Evolutionary conservation across 1,140 invertebrate species (phyloP).

Genomic region (Drosophila ananassae): DNA sequence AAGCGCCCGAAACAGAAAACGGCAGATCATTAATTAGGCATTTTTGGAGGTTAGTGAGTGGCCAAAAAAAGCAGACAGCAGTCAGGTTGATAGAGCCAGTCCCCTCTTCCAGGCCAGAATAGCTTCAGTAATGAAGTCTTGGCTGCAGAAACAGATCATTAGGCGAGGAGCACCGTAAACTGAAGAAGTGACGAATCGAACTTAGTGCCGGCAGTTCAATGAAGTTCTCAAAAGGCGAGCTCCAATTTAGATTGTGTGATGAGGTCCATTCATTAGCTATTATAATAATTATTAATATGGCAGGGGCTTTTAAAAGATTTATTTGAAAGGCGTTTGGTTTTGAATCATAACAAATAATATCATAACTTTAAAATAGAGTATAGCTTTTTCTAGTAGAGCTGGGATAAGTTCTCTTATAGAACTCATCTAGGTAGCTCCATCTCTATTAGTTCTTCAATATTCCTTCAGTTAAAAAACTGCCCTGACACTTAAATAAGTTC

Average conservation of each 20-base stretch:
- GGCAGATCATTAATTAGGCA: slow-evolving; percentile 71
- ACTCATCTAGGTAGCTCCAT: too few relatives aligned
- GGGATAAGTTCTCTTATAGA: too few relatives aligned
- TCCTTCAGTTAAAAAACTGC: background rate
- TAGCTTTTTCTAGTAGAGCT: too few relatives aligned
- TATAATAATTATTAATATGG: background rate
- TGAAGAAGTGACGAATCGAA: slow-evolving; percentile 55
- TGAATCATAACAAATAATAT: background rate
- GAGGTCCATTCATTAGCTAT: slow-evolving; percentile 30
- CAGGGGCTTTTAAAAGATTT: background rate
- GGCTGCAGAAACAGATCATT: slow-evolving; percentile 53
- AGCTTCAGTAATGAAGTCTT: slow-evolving; percentile 39
- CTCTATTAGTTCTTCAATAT: background rate
- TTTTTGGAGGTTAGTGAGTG: slow-evolving; percentile 76
- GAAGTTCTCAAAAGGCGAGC: slow-evolving; percentile 43
- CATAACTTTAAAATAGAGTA: background rate
- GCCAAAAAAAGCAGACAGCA: slow-evolving; percentile 26
- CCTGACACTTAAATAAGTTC: slow-evolving; percentile 32
- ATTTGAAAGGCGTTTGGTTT: background rate
- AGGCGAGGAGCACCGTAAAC: slow-evolving; percentile 31
- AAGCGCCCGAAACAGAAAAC: slow-evolving; percentile 55
- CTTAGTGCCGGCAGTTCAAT: slow-evolving; percentile 38
- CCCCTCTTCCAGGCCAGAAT: slow-evolving; percentile 41
- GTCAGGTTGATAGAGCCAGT: slow-evolving; percentile 59
- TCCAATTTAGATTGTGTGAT: slow-evolving; percentile 39